Base-by-base conservation (phyloP, 1,140 invertebrate genomes). In the Centruroides vittatus region DNA sequence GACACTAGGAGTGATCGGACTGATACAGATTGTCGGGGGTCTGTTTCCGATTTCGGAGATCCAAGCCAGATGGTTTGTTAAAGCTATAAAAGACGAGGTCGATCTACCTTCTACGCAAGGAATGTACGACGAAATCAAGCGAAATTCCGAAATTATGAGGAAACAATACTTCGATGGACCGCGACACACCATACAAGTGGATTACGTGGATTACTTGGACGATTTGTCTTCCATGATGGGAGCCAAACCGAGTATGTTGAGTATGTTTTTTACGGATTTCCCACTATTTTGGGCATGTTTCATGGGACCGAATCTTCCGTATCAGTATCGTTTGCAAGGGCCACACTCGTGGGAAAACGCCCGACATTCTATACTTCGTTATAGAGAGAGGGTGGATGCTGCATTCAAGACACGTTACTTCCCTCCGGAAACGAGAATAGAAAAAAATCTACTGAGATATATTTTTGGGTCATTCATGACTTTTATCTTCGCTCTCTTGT, bases 21-120 rank as follows among this genome's bases (percentile, higher is more conserved):
- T 76, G 46, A 66, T 78, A 53, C 79, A 79, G 66, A 75, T 78
- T 54, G 62, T 79, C 34, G 78, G 78, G 35, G 70, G 75, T 51
- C 69, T 80, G 13, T 73, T 78, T 62, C 78, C 78, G 8, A 73
- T 80, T 41, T 70, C 75, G 8, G 79, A 80, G 68, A 73, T 80
- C 23, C 68, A 70, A 52, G 13, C 50, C 3, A 58, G 68, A n/a
- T 70, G 68, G 68, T 66, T 62, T 51, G 56, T 65, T 4, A 50
- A 35, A 47, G 3, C 69, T 1, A 61, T 69, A 59, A 56, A 46
- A 5, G 66, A 57, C 1, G 64, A 69, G 49, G 10, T 35, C 9
- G 67, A 48, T 0, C 54, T 74, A 1, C 74, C 74, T n/a, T 11
- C 12, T 13, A 60, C 35, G 48, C 35, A 63, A 35, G 63, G 54